These are phyloP conservation scores for Bicyclus anynana DNA, from an alignment of 1,140 invertebrate genomes.

Conservation along the genomic window DNA sequence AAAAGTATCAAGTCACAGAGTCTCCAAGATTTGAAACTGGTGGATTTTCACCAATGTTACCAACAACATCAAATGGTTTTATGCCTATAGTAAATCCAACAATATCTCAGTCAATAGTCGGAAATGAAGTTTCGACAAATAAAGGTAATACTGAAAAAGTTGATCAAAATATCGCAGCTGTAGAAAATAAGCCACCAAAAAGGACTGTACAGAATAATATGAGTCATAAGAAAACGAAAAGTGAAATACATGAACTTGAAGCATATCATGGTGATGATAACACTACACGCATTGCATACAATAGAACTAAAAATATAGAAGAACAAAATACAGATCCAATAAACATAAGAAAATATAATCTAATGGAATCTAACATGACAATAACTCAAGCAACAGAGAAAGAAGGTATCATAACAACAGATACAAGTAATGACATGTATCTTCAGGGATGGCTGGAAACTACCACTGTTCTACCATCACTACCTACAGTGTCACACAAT, in stretches of 20 bases:
- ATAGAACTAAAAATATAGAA: conserved; percentile 65
- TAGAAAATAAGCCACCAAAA: conserved; percentile 36
- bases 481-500: conserved; percentile 42
- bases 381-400: conserved; percentile 64
- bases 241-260: conserved; percentile 65
- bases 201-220: conserved; percentile 43
- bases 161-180: conserved; percentile 29
- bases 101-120: conserved; percentile 20
- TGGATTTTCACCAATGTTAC: conserved; percentile 85
- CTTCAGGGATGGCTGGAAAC: conserved; percentile 61
- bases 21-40: conserved; percentile 83
- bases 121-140: conserved; percentile 19
- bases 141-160: conserved; percentile 34
- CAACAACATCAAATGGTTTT: conserved; percentile 83
- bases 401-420: conserved; percentile 66
- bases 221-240: conserved; percentile 59
- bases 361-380: conserved; percentile 65
- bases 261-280: conserved; percentile 58
- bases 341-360: conserved; percentile 57
- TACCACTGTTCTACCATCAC: conserved; percentile 29
- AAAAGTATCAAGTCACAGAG: conserved; percentile 73
- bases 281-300: conserved; percentile 59
- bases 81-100: conserved; percentile 81
- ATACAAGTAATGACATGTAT: conserved; percentile 62
- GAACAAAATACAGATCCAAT: conserved; percentile 56